Evolutionary conservation across 2,797 vertebrate genomes (phyloP).

Genomic region (Emydoidea blandingii): DNA sequence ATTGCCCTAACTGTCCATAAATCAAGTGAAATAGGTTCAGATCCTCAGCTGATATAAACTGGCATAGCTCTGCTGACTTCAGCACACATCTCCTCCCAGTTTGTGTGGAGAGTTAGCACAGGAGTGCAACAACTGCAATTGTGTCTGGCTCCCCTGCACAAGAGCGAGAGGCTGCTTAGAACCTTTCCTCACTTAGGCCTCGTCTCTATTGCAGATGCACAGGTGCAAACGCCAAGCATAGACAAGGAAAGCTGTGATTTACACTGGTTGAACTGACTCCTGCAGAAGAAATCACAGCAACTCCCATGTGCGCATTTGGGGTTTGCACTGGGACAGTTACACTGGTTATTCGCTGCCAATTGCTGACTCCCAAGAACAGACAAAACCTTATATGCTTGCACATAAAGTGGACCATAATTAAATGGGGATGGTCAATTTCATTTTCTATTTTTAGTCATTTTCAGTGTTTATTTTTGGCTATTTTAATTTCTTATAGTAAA

Average conservation of each 20-base stretch:
- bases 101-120: not conserved
- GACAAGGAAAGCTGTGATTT: not conserved
- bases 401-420: not conserved
- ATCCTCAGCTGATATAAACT: rapidly evolving
- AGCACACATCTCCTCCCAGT: not conserved
- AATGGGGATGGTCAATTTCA: not conserved
- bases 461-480: rapidly evolving
- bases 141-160: not conserved
- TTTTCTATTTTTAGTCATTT: not conserved
- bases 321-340: not conserved
- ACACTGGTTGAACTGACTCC: no score
- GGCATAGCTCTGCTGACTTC: not conserved
- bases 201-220: rapidly evolving
- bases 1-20: rapidly evolving
- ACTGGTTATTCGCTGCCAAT: not conserved
- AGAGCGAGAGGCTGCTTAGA: not conserved
- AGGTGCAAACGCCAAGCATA: not conserved
- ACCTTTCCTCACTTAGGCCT: not conserved
- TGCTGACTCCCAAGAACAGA: constrained; percentile 18
- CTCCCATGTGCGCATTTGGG: not conserved
- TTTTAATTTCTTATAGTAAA: not conserved
- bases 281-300: not conserved
- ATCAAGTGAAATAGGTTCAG: not conserved
- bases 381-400: not conserved
- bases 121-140: not conserved